Percentiles rank a stretch among this genome's conserved stretches.
Conservation (phyloP, 2,888 invertebrate species). For the Serripes groenlandicus region DNA sequence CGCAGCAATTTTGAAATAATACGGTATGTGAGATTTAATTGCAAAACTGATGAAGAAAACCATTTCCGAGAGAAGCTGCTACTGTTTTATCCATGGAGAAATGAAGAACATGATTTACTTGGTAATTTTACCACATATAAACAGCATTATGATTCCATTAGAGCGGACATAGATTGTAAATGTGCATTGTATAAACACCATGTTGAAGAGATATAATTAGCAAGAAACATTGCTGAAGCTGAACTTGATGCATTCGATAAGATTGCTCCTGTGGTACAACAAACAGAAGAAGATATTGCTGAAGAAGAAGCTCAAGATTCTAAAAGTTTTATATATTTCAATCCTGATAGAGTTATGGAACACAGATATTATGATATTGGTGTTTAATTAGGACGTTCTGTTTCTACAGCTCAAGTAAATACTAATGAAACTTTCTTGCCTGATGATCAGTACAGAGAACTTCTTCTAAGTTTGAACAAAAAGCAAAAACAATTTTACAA, state of each 20-base stretch:
- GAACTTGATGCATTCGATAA: conserved; percentile 4
- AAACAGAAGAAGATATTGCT: conserved; percentile 49
- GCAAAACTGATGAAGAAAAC: conserved; percentile 29
- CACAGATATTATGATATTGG: conserved; percentile 60
- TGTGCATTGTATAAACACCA: conserved; percentile 34
- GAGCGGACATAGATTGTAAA: conserved; percentile 11
- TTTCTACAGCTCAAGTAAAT: conserved; percentile 21
- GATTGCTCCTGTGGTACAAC: conserved; percentile 31
- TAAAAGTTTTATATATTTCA: conserved; percentile 59
- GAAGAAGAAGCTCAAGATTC: conserved; percentile 40
- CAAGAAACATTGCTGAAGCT: not conserved
- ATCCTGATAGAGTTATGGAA: conserved; percentile 45
- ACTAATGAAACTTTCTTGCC: conserved; percentile 25
- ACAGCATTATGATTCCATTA: conserved; percentile 7
- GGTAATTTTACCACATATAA: conserved; percentile 10
- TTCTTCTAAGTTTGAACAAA: conserved; percentile 29
- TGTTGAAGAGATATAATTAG: conserved; percentile 17
- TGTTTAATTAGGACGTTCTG: conserved; percentile 24
- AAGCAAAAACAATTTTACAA: conserved; percentile 55
- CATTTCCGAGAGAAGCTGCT: conserved; percentile 31
- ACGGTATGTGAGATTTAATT: conserved; percentile 26
- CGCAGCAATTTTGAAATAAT: conserved; percentile 14
- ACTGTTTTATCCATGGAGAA: conserved; percentile 39
- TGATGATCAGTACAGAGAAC: conserved; percentile 41
- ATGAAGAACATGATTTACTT: conserved; percentile 26